Evolutionary conservation across 2,888 invertebrate species (phyloP).

Genomic region (Drosophila pegasa): DNA sequence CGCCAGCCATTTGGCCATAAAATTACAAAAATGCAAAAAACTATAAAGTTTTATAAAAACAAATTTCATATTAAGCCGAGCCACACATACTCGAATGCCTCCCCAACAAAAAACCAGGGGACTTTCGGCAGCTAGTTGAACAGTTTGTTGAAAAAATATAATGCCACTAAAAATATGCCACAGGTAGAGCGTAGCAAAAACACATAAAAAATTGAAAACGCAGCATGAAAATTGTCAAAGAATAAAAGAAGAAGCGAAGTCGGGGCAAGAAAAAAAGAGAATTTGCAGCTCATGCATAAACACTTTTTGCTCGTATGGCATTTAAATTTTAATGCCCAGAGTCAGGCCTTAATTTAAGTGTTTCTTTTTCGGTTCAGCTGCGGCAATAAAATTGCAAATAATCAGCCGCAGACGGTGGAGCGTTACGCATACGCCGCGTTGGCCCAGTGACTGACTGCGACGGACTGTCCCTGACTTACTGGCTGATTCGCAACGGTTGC

Average conservation of each 20-base stretch:
- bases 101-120: not conserved
- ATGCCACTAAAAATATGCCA: slow-evolving; percentile 1
- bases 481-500: slow-evolving; percentile 28
- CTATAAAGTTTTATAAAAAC: not conserved
- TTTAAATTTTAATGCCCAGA: slow-evolving; percentile 42
- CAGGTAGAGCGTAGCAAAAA: slow-evolving; percentile 5
- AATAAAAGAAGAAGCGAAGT: not conserved
- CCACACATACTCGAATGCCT: not conserved
- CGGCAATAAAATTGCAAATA: slow-evolving; percentile 38
- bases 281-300: slow-evolving; percentile 37
- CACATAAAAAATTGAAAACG: slow-evolving; percentile 38
- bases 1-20: not conserved
- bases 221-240: slow-evolving; percentile 26
- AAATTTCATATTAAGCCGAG: slow-evolving; percentile 1
- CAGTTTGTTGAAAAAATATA: not conserved
- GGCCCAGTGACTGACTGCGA: not conserved
- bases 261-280: not conserved
- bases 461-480: slow-evolving; percentile 8
- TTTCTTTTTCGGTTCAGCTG: slow-evolving; percentile 15
- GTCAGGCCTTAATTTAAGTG: not conserved
- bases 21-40: not conserved
- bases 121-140: not conserved
- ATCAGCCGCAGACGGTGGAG: slow-evolving; percentile 17
- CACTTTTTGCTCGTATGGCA: slow-evolving; percentile 13
- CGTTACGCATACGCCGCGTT: slow-evolving; percentile 45